Conservation (phyloP, 37 sponge, comb jelly and placozoan genomes). For the Sycon ciliatum region DNA sequence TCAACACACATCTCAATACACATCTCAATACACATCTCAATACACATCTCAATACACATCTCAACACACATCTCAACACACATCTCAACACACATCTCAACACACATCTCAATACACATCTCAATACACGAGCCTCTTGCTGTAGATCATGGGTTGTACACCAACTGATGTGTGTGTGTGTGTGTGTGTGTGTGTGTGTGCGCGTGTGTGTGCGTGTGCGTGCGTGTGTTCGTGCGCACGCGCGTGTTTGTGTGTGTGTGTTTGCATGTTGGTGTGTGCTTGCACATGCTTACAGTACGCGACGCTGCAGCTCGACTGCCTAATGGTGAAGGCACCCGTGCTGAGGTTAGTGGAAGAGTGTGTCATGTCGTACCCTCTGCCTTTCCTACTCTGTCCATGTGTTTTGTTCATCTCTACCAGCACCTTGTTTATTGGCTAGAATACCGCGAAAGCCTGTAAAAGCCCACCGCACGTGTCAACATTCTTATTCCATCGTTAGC, state of each 20-base stretch:
- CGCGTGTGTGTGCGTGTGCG: slow-evolving; percentile 13
- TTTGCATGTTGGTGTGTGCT: not conserved
- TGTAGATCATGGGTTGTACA: not conserved
- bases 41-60: too few species aligned
- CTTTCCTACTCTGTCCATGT: too few species aligned
- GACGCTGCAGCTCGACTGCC: slow-evolving; percentile 80
- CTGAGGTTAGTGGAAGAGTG: slow-evolving; percentile 50
- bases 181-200: slow-evolving; percentile 13
- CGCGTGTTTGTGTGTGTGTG: too few species aligned
- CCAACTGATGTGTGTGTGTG: not conserved
- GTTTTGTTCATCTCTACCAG: too few species aligned
- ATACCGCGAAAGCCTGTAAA: too few species aligned
- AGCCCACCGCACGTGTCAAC: too few species aligned
- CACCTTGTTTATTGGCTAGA: too few species aligned
- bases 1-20: too few species aligned
- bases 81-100: not conserved
- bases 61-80: too few species aligned
- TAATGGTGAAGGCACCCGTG: slow-evolving; percentile 81
- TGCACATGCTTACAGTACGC: slow-evolving; percentile 33
- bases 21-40: too few species aligned
- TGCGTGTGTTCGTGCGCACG: not conserved
- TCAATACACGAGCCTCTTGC: not conserved
- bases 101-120: not conserved
- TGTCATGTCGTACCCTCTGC: too few species aligned
- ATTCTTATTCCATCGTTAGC: too few species aligned